Percentiles rank a stretch among this genome's conserved stretches.
Conservation (phyloP, 64 coral and sea anemone genomes). For the Porites lutea region DNA sequence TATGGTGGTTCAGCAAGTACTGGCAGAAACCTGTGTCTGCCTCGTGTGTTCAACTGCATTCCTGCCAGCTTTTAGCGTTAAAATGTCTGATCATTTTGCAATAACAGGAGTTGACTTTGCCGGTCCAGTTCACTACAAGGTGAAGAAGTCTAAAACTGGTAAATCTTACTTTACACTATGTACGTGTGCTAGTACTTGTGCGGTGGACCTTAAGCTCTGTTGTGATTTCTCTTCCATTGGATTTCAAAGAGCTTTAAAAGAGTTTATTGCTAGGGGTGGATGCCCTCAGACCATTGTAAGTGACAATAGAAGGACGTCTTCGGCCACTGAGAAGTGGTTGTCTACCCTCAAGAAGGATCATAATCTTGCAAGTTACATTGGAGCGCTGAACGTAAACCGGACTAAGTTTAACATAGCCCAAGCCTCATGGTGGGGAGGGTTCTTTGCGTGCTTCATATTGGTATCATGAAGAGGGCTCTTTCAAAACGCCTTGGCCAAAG, state of each 20-base stretch:
- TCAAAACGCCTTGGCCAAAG: background rate
- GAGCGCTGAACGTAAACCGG: background rate
- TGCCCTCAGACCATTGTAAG: constrained; percentile 3
- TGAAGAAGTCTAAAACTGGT: too few relatives aligned
- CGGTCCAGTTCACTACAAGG: too few relatives aligned
- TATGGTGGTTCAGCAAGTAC: too few relatives aligned
- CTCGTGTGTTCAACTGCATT: too few relatives aligned
- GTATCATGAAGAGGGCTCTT: background rate
- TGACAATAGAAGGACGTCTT: constrained; percentile 55
- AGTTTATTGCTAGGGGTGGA: too few relatives aligned
- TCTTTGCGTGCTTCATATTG: background rate
- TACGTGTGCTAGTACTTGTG: constrained; percentile 44
- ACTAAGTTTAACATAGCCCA: constrained; percentile 1
- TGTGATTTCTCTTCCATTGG: too few relatives aligned
- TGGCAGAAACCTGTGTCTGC: too few relatives aligned
- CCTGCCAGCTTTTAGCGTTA: too few relatives aligned
- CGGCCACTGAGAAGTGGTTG: constrained; percentile 20
- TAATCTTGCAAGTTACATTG: background rate
- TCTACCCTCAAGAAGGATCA: background rate
- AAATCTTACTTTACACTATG: too few relatives aligned
- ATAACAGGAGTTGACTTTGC: too few relatives aligned
- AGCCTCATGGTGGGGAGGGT: constrained; percentile 14
- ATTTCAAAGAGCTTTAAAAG: too few relatives aligned
- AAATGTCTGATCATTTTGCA: too few relatives aligned
- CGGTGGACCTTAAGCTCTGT: constrained; percentile 42